phyloP scores from a whole-genome alignment of 2,888 invertebrate genomes.

The Omphaloscelis lunosa region DNA sequence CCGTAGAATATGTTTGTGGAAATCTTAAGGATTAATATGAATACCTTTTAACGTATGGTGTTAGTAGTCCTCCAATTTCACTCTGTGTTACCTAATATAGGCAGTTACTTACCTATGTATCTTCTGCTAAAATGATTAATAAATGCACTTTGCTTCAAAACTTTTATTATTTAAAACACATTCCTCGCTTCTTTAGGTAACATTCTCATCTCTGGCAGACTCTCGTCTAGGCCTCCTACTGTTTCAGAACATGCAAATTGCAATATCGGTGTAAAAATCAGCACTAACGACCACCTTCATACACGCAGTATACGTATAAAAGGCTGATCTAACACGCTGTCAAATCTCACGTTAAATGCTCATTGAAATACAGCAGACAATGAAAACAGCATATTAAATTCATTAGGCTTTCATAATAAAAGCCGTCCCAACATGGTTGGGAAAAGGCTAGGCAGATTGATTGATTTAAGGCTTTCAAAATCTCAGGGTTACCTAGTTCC shows the following conservation, averaged over 20 bases:
- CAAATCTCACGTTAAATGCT: not conserved
- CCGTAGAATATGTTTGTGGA: conserved; percentile 73
- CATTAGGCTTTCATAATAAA: not conserved
- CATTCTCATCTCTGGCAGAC: not conserved
- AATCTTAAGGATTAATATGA: conserved; percentile 47
- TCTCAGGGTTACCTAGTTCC: not conserved
- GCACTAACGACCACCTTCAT: not conserved
- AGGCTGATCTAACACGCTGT: not conserved
- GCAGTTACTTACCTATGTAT: not conserved
- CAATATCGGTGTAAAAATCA: not conserved
- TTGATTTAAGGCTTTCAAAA: no score
- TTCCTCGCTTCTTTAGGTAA: not conserved
- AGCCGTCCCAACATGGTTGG: no score
- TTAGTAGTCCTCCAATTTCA: not conserved
- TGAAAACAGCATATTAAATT: not conserved
- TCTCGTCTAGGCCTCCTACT: not conserved
- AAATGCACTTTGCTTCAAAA: conserved; percentile 24
- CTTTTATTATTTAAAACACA: conserved; percentile 21
- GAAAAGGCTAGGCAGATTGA: no score
- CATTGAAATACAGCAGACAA: not conserved
- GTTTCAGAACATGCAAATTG: not conserved
- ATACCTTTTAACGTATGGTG: not conserved
- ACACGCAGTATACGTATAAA: not conserved
- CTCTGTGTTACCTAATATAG: not conserved
- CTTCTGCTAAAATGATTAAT: conserved; percentile 12